Evolutionary conservation across 2,113 vertebrate genomes (phyloP).

Genomic region (Rhagologus leucostigma): DNA sequence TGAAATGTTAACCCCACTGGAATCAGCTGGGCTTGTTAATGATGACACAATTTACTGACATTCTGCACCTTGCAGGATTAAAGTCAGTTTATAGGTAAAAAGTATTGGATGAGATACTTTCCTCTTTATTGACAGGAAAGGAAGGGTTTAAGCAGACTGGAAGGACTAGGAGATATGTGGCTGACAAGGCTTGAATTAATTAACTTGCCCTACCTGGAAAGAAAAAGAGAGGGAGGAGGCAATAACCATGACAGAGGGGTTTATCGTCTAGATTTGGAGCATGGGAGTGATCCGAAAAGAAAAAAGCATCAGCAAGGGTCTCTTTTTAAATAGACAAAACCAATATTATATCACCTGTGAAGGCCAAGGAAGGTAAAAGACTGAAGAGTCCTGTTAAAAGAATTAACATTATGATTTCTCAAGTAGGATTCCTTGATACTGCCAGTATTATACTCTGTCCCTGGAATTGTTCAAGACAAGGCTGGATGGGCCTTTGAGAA

Average conservation of each 20-base stretch:
- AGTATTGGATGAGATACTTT: background rate
- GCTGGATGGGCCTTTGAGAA: background rate
- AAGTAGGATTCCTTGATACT: background rate
- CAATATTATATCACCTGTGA: background rate
- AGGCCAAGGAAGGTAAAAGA: background rate
- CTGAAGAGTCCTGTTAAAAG: background rate
- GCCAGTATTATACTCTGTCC: background rate
- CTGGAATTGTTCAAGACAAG: background rate
- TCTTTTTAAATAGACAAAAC: background rate
- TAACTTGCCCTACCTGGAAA: background rate
- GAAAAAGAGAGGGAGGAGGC: background rate
- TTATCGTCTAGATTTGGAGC: background rate
- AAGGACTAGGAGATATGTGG: background rate
- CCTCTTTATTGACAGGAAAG: background rate
- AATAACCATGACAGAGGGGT: background rate
- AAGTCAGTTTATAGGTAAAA: background rate
- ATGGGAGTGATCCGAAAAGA: rapidly evolving
- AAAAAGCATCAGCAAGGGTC: background rate
- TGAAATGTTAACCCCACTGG: background rate
- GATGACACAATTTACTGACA: background rate
- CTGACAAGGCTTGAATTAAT: background rate
- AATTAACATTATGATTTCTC: background rate
- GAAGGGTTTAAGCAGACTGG: background rate
- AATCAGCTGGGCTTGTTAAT: background rate
- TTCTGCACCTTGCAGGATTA: background rate